phyloP scores from a whole-genome alignment of 92 coral and sea anemone genomes.

The Phenganax stokvisi region DNA sequence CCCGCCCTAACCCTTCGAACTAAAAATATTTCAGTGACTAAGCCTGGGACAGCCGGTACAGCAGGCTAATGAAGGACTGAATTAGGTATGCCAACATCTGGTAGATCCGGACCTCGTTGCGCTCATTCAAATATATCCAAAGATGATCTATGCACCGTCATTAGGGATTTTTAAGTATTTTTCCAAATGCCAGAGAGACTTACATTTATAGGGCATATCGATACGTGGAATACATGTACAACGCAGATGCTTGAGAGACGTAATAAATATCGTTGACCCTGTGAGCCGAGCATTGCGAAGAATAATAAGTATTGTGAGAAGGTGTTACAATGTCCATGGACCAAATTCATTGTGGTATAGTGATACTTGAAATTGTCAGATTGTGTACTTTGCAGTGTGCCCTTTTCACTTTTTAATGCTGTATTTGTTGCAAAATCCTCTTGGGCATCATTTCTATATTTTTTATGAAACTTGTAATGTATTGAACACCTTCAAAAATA shows the following conservation, averaged over 20 bases:
- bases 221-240: conserved; percentile 51
- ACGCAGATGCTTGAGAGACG: conserved; percentile 55
- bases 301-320: conserved; percentile 42
- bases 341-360: conserved; percentile 60
- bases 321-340: conserved; percentile 56
- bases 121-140: conserved; percentile 7
- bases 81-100: conserved; percentile 8
- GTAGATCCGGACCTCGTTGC: conserved; percentile 15
- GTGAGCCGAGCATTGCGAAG: conserved; percentile 60
- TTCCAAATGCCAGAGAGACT: conserved; percentile 53
- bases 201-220: conserved; percentile 47
- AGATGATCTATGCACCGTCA: conserved; percentile 16
- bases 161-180: conserved; percentile 39
- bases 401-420: neutral
- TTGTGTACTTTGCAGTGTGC: neutral
- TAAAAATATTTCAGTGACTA: too few relatives aligned
- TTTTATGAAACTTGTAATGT: neutral
- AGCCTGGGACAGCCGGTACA: too few relatives aligned
- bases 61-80: neutral
- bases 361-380: neutral
- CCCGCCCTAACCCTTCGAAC: too few relatives aligned
- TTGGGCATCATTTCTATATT: neutral
- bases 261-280: conserved; percentile 58
- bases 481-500: too few relatives aligned
- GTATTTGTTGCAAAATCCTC: neutral